A percentile compares a stretch with the other conserved stretches of the same genome.
phyloP scores from a whole-genome alignment of 2,888 invertebrate genomes.

The Xestia ashworthii region DNA sequence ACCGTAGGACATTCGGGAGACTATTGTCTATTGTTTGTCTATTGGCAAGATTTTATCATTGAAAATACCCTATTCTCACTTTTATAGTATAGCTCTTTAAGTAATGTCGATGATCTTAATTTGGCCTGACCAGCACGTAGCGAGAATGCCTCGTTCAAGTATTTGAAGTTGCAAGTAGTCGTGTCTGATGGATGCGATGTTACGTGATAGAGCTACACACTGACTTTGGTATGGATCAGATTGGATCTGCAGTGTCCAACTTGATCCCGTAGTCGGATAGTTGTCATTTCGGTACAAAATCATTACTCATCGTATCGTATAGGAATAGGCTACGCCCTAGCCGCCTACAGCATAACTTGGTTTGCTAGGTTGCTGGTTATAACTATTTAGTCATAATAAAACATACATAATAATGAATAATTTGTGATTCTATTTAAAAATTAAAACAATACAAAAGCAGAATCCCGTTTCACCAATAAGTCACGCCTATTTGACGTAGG shows the following conservation, averaged over 20 bases:
- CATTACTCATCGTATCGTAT: neutral
- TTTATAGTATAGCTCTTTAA: neutral
- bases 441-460: neutral
- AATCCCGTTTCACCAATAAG: neutral
- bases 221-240: neutral
- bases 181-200: neutral
- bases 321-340: neutral
- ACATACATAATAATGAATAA: neutral
- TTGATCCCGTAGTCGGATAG: neutral
- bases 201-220: neutral
- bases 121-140: too few species aligned
- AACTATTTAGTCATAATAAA: neutral
- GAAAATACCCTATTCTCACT: neutral
- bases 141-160: neutral
- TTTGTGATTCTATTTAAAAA: neutral
- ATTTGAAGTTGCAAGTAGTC: neutral
- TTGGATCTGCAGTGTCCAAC: neutral
- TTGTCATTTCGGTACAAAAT: neutral
- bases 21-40: too few species aligned
- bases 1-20: neutral
- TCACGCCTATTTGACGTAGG: constrained; percentile 7
- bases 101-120: too few species aligned
- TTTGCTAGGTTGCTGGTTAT: neutral
- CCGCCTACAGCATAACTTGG: neutral
- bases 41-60: neutral